Percentiles rank a stretch among this genome's conserved stretches.
Evolutionary conservation across 2,797 vertebrate genomes (phyloP).

Genomic region (Eulemur albifrons): DNA sequence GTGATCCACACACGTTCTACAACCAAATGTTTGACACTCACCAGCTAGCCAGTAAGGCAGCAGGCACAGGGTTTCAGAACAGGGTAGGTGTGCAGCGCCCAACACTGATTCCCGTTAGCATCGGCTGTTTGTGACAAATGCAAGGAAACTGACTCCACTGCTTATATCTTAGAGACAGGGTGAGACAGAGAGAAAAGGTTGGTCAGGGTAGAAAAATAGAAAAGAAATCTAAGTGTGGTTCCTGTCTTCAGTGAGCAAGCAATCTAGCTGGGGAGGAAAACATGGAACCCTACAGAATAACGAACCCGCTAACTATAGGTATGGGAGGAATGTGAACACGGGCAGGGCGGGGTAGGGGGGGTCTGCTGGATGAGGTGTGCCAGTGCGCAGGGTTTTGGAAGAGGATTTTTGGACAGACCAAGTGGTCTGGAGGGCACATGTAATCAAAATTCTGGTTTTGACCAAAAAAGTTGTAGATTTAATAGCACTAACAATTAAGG

Average conservation of each 20-base stretch:
- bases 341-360: accelerated
- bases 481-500: background rate
- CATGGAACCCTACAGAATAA: background rate
- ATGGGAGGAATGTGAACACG: background rate
- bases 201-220: background rate
- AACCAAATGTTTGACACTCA: background rate
- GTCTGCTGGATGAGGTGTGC: background rate
- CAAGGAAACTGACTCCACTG: background rate
- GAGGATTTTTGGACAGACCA: background rate
- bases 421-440: background rate
- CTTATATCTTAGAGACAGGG: background rate
- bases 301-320: background rate
- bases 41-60: background rate
- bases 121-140: background rate
- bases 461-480: background rate
- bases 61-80: background rate
- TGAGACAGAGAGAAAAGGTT: background rate
- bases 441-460: background rate
- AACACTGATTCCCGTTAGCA: background rate
- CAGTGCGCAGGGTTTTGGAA: background rate
- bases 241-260: background rate
- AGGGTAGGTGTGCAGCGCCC: background rate
- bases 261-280: background rate
- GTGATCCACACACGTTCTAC: background rate
- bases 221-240: background rate